phyloP scores from a whole-genome alignment of 2,888 invertebrate species.

The Adela reaumurella region DNA sequence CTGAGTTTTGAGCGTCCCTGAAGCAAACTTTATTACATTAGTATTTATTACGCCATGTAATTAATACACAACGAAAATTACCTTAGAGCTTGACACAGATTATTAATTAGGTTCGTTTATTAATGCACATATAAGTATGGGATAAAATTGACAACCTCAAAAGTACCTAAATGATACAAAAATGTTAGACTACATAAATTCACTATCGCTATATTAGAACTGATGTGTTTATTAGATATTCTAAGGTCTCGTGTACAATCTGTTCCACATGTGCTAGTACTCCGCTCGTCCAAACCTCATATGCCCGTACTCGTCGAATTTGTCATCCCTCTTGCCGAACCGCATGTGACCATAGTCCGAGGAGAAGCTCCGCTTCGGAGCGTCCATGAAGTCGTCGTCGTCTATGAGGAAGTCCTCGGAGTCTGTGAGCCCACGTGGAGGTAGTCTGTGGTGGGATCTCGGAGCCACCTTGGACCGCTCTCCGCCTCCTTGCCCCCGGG shows the following conservation, averaged over 20 bases:
- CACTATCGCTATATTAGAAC: too few species aligned
- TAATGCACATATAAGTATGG: too few species aligned
- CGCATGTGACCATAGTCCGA: constrained; percentile 62
- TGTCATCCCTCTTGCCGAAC: constrained; percentile 62
- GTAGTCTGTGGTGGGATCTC: constrained; percentile 23
- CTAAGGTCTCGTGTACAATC: too few species aligned
- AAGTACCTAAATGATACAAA: not conserved
- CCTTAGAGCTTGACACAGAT: too few species aligned
- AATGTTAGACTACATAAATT: too few species aligned
- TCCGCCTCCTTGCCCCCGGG: constrained; percentile 21
- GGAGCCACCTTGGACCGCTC: constrained; percentile 13
- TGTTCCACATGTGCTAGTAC: constrained; percentile 39
- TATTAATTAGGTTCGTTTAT: too few species aligned
- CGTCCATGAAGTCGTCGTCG: constrained; percentile 39
- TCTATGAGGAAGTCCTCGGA: constrained; percentile 20
- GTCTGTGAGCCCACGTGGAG: constrained; percentile 16
- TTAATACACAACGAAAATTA: too few species aligned
- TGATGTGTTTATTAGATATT: too few species aligned
- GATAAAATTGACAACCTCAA: too few species aligned
- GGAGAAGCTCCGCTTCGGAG: constrained; percentile 50
- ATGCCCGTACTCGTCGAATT: constrained; percentile 74
- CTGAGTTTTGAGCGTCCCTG: too few species aligned
- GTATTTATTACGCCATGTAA: too few species aligned
- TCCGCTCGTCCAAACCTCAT: constrained; percentile 66
- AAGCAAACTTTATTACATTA: too few species aligned